Base-by-base conservation (phyloP, 2,888 invertebrate genomes). In the Pharmacophagus antenor region DNA sequence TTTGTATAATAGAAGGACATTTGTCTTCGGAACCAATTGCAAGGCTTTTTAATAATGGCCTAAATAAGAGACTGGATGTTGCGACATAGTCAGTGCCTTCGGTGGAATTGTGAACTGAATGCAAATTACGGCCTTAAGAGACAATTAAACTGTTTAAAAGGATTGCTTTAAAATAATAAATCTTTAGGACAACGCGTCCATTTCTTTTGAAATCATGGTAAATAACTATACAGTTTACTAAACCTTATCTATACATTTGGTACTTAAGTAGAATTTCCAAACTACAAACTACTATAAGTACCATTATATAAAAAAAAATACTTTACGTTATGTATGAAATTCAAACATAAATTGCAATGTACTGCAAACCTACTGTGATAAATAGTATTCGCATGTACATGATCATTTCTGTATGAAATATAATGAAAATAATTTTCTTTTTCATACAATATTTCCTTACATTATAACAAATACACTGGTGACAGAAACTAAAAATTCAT, bases 1-100 rank as follows among this genome's bases (percentile, higher is more conserved):
- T 21, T 53, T 18, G 21, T 41, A 54, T 20, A 15, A 48, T 27
- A 59, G 54, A 53, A 60, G 60, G 50, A 51, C 56, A 56, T 56
- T 56, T 48, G 56, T 47, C 56, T 61, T 56, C 7, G 56, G 51
- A 56, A 56, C 18, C 56, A 56, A 61, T 48, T 61, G 61, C 51
- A 56, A 61, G 56, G 61, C 44, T 56, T 56, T 60, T 61, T 56
- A 61, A 61, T 60, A 60, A 51, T 22, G 54, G 55, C 46, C 46
- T 60, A 41, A 55, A 56, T 61, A 56, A 50, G 55, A 61, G 56
- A 54, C 50, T 60, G 51, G 41, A 37, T 27, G 44, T 56, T 61
- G 52, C 61, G 15, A 56, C 56, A 61, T 20, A 37, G 41, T 44
- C 8, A 12, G 48, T 61, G 37, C 61, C 56, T 61, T 61, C 55